Percentiles rank a stretch among this genome's conserved stretches.
Evolutionary conservation across 2,888 invertebrate genomes (phyloP).

Genomic region (Lasioglossum figueresi): DNA sequence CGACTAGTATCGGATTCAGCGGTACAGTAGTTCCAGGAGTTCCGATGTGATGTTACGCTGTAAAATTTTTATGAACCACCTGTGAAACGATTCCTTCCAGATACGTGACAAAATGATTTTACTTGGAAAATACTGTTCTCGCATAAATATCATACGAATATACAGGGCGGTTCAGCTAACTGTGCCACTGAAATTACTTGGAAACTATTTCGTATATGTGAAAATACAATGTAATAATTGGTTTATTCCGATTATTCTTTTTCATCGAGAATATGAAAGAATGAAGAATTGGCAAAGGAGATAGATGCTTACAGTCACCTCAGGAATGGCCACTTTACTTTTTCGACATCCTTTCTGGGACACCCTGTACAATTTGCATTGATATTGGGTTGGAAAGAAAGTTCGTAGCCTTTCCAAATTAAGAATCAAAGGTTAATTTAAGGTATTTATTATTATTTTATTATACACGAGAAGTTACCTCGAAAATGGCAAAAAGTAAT

Average conservation of each 20-base stretch:
- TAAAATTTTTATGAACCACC: slow-evolving; percentile 61
- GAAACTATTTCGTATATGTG: neutral
- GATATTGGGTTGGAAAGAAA: too few species aligned
- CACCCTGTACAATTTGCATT: neutral
- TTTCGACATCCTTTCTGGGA: too few species aligned
- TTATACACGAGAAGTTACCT: too few species aligned
- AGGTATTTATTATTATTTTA: too few species aligned
- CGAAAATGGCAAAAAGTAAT: too few species aligned
- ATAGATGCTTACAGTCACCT: too few species aligned
- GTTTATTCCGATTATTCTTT: neutral
- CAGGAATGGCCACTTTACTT: too few species aligned
- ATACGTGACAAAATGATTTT: slow-evolving; percentile 8
- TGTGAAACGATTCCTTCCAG: neutral
- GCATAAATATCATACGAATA: neutral
- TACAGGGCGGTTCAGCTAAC: neutral
- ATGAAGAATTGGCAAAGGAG: too few species aligned
- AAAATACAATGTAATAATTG: neutral
- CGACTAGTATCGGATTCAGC: slow-evolving; percentile 14
- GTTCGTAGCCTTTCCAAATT: too few species aligned
- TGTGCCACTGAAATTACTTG: neutral
- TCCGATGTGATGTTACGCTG: neutral
- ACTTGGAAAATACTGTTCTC: slow-evolving; percentile 3
- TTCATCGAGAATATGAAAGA: neutral
- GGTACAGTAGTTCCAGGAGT: neutral
- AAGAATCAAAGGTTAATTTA: too few species aligned